phyloP scores from a whole-genome alignment of 2,888 invertebrate genomes.

The Syrista parreyssii region DNA sequence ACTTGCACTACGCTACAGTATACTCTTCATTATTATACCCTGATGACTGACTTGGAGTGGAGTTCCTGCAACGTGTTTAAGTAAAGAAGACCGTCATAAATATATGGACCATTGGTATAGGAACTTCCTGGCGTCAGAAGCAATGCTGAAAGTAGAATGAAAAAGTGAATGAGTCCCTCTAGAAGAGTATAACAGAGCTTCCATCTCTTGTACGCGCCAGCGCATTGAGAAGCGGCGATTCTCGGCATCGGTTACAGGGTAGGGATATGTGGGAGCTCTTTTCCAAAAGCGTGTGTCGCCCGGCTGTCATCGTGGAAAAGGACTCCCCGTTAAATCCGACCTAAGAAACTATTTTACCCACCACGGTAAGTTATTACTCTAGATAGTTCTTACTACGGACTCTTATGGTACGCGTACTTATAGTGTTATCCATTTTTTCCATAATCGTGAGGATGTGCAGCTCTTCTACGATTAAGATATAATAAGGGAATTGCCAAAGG shows the following conservation, averaged over 20 bases:
- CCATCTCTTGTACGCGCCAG: background rate
- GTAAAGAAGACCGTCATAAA: background rate
- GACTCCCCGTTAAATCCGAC: constrained; percentile 22
- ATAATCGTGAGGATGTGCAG: background rate
- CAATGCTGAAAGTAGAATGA: background rate
- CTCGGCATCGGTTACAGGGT: constrained; percentile 6
- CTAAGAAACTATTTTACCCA: background rate
- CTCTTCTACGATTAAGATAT: background rate
- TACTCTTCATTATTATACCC: background rate
- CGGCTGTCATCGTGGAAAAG: constrained; percentile 43
- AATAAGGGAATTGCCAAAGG: background rate
- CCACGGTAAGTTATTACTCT: background rate
- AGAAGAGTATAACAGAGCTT: background rate
- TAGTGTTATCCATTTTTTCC: background rate
- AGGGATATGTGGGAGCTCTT: constrained; percentile 45
- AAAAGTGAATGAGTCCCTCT: background rate
- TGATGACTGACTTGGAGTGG: background rate
- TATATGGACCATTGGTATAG: background rate
- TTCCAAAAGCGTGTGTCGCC: constrained; percentile 52
- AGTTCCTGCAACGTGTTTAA: background rate
- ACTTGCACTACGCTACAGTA: background rate
- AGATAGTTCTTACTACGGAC: background rate
- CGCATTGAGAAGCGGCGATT: background rate
- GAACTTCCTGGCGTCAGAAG: background rate
- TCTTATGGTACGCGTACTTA: background rate